A percentile compares a stretch with the other conserved stretches of the same genome.
Evolutionary conservation across 2,113 vertebrate species (phyloP).

Genomic region (Ursus arctos): DNA sequence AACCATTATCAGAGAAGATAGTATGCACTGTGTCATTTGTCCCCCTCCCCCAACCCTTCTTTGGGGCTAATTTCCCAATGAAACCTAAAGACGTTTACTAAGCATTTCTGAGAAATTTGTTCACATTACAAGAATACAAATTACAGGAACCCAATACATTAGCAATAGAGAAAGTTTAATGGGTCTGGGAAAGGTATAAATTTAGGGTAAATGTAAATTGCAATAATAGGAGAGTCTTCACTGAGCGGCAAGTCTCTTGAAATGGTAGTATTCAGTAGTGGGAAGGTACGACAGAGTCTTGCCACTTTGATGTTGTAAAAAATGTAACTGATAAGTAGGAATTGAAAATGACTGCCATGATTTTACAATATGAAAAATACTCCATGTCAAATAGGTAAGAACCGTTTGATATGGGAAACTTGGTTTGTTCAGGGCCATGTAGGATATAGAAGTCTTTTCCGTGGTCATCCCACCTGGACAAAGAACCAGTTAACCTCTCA

Average conservation of each 20-base stretch:
- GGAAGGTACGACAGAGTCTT: background rate
- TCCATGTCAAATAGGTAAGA: background rate
- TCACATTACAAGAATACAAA: constrained; percentile 78
- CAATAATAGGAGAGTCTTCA: constrained; percentile 26
- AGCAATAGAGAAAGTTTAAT: constrained; percentile 75
- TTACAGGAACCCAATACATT: constrained; percentile 79
- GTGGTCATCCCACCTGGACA: background rate
- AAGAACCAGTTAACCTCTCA: background rate
- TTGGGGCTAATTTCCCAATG: constrained; percentile 66
- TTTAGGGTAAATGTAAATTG: constrained; percentile 77
- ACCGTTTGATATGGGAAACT: background rate
- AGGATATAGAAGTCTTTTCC: background rate
- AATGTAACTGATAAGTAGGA: background rate
- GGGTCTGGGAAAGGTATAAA: constrained; percentile 77
- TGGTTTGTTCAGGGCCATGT: background rate
- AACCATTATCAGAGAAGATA: constrained; percentile 37
- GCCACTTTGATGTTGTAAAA: background rate
- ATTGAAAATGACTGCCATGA: background rate
- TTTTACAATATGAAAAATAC: constrained; percentile 42
- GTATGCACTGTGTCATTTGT: background rate
- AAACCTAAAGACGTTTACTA: constrained; percentile 79
- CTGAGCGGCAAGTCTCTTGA: constrained; percentile 53
- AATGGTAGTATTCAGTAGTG: constrained; percentile 16
- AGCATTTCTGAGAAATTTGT: constrained; percentile 82
- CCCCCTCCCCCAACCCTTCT: background rate